Evolutionary conservation across 2,888 invertebrate genomes (phyloP).

Genomic region (Taphrorychus bicolor): DNA sequence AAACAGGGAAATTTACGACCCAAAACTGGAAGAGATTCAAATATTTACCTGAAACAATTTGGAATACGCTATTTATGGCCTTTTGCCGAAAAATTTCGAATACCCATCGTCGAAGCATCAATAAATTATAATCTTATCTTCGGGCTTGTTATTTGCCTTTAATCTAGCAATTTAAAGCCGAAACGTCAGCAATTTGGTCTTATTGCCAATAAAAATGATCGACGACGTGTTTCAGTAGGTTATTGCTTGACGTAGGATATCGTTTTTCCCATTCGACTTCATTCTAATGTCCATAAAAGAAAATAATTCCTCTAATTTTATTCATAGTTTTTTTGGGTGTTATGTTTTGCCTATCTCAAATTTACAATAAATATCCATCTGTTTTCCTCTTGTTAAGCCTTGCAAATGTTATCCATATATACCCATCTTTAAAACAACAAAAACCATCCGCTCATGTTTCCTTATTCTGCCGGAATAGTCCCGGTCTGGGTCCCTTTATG

Average conservation of each 20-base stretch:
- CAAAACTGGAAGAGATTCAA: too few relatives aligned
- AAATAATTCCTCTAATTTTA: not conserved
- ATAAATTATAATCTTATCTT: not conserved
- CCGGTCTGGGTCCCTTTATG: too few relatives aligned
- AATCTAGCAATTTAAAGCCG: not conserved
- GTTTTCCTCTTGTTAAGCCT: too few relatives aligned
- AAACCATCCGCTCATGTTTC: too few relatives aligned
- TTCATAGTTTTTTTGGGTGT: not conserved
- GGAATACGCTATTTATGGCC: not conserved
- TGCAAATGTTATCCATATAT: too few relatives aligned
- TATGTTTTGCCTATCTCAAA: too few relatives aligned
- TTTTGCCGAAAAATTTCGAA: not conserved
- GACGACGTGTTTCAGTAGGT: not conserved
- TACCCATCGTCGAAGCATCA: not conserved
- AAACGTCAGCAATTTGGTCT: not conserved
- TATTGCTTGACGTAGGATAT: not conserved
- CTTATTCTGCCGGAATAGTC: too few relatives aligned
- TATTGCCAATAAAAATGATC: slow-evolving; percentile 4
- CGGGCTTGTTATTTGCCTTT: not conserved
- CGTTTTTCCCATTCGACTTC: not conserved
- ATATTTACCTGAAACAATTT: too few relatives aligned
- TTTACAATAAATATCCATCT: too few relatives aligned
- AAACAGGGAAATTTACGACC: too few relatives aligned
- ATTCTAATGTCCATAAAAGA: not conserved
- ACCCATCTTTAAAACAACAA: too few relatives aligned